Conservation (phyloP, 2,113 vertebrate genomes). For the Hydrochoerus hydrochaeris region DNA sequence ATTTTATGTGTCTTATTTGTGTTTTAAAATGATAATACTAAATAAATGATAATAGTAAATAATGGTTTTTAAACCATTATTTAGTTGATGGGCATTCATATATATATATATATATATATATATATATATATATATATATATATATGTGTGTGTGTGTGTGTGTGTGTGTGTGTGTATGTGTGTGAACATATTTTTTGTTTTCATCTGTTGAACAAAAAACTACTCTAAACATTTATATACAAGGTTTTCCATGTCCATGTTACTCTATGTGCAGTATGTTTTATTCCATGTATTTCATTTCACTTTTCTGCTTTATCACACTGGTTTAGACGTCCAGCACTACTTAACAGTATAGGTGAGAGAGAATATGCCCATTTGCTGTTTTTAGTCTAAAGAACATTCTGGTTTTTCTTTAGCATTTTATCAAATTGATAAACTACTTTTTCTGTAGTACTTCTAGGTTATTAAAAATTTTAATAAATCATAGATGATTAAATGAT, state of each 20-base stretch:
- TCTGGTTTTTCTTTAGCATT: background rate
- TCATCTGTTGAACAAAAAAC: background rate
- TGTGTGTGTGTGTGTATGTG: too few relatives aligned
- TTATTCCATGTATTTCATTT: background rate
- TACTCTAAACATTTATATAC: background rate
- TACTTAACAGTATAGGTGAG: background rate
- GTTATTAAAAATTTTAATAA: background rate
- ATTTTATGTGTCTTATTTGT: background rate
- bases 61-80: background rate
- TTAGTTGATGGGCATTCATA: too few relatives aligned
- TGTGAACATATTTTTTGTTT: background rate
- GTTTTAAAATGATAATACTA: background rate
- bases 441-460: background rate
- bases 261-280: background rate
- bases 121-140: too few relatives aligned
- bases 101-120: too few relatives aligned
- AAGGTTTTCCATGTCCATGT: background rate
- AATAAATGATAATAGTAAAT: too few relatives aligned
- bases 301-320: background rate
- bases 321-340: background rate
- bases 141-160: too few relatives aligned
- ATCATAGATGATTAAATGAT: background rate
- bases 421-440: background rate
- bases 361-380: background rate
- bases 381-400: background rate